Evolutionary conservation across 1,140 invertebrate genomes (phyloP).

Genomic region (Cepaea nemoralis): DNA sequence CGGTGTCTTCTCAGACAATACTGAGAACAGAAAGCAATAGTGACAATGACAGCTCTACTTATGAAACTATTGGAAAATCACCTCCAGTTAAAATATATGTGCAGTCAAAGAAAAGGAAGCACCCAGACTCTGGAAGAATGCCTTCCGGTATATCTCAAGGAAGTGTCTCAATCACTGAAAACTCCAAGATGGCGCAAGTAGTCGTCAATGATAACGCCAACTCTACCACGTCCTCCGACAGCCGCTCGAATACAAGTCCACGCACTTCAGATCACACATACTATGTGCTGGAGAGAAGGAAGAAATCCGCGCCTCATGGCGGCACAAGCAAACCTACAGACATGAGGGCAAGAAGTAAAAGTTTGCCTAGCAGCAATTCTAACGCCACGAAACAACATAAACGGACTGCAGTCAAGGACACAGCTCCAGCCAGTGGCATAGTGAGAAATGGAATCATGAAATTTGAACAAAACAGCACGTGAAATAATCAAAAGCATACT

Average conservation of each 20-base stretch:
- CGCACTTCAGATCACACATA: background rate
- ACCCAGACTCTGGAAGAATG: background rate
- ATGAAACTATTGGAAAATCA: conserved; percentile 12
- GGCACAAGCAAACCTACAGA: background rate
- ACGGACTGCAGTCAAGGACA: background rate
- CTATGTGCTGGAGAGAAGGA: background rate
- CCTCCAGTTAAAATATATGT: background rate
- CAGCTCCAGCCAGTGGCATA: background rate
- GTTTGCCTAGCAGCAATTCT: background rate
- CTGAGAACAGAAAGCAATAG: background rate
- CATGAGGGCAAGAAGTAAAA: background rate
- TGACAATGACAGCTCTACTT: conserved; percentile 1
- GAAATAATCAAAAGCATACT: background rate
- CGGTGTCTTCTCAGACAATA: too few relatives aligned
- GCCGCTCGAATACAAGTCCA: background rate
- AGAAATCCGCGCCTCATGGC: background rate
- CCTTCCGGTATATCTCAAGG: background rate
- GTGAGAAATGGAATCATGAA: conserved; percentile 14
- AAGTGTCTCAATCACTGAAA: background rate
- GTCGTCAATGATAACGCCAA: background rate
- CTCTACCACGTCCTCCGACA: background rate
- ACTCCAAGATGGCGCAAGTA: background rate
- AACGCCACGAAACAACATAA: background rate
- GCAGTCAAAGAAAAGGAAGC: background rate
- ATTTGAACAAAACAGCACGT: conserved; percentile 7